Base-by-base conservation (phyloP, 2,888 invertebrate genomes). In the Drosophila trichaetosa region DNA sequence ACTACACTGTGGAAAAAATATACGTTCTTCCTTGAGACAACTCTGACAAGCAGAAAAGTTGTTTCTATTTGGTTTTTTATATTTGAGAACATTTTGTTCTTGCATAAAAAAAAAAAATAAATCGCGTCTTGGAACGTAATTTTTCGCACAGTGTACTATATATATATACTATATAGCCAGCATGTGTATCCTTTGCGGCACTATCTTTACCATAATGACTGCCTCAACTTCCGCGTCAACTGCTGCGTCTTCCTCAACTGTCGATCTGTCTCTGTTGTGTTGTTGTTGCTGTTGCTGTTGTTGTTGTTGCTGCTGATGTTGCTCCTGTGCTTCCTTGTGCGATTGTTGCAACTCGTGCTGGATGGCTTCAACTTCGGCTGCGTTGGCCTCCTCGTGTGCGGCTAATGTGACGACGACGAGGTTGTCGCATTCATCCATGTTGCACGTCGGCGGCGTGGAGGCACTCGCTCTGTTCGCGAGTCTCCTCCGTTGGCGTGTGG, bases 371-470 rank as follows among this genome's bases (percentile, higher is more conserved):
- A 21, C 48, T 36, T 64, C 60, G 58, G 48, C 38, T 51, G 31
- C 54, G 31, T 48, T 53, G 51, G 54, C 29, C 38, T 53, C 91
- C 87, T 91, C 87, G 91, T 92, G 91, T 88, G 86, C 89, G 89
- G 91, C 91, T 91, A 92, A 81, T 87, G 91, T 91, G 87, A 92
- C 91, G 87, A 92, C 92, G 89, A 92, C 90, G 89, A 92, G 91
- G 90, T 93, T 93, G 90, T 93, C 93, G 91, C 93, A 93, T 92
- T 93, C 93, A 93, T 93, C 93, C 93, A 93, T 93, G 89, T 93
- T 93, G 92, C 87, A 89, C 76, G 84, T 87, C 73, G 80, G 69
- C 76, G 84, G 69, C 81, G 38, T 38, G 85, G 80, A 77, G 91
- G 76, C 72, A 82, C 91, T 90, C 91, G 91, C 91, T 82, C 21